Base-by-base conservation (phyloP, 2,888 invertebrate genomes). In the Ophion ventricosus region DNA sequence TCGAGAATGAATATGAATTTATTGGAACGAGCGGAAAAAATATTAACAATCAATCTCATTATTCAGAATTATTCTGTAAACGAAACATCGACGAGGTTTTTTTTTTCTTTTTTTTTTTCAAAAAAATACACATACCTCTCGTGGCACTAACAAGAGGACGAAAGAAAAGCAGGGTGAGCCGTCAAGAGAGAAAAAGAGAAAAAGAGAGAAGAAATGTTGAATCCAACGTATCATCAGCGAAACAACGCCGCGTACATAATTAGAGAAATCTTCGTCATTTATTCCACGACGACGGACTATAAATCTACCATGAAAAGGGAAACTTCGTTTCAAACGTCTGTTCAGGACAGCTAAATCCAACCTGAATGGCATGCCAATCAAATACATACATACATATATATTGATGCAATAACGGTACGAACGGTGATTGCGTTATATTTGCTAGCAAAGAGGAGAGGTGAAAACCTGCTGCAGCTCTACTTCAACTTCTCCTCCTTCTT, bases 231-330 rank as follows among this genome's bases (percentile, higher is more conserved):
- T 85, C 80, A 82, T 87, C 83, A 84, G 84, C 57, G 77, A 69
- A 83, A 82, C 83, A 86, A 83, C 83, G 83, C 84, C 63, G 79
- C 75, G 78, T 80, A 66, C 78, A 79, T 86, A 88, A 88, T 88
- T 87, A 88, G 86, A 88, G 85, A 87, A 88, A 86, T 88, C 85
- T 87, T 87, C 85, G 85, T 86, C 82, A 86, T 88, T 86, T 86
- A 87, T 88, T 87, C 82, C 75, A 70, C 70, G 80, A 85, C 72
- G 85, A 75, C 76, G 82, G 70, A 84, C 85, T 54, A 88, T 88
- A 87, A 87, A 88, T 88, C 86, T 83, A 63, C 73, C 69, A 63
- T 80, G 85, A 83, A 86, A 84, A 82, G 85, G 82, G 74, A 85
- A 85, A 85, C 80, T 82, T 67, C n/a, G 72, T 80, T 82, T 82